Conservation (phyloP, 2,113 vertebrate genomes). For the Prionailurus viverrinus region DNA sequence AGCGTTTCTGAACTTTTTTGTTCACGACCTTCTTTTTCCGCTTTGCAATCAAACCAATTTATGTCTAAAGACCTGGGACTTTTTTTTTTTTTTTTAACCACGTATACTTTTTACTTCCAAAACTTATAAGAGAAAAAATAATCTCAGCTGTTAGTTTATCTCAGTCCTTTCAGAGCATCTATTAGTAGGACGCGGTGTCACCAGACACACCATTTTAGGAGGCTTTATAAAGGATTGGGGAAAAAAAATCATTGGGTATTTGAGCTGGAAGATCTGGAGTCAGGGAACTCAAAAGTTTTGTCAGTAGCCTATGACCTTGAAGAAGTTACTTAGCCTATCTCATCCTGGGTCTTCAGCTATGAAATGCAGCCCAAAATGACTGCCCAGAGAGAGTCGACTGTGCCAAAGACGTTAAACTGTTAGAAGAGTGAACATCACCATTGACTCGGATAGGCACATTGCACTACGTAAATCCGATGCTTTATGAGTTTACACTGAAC, state of each 20-base stretch:
- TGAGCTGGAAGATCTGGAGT: background rate
- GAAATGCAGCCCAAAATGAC: background rate
- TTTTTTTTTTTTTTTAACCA: background rate
- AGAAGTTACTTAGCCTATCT: background rate
- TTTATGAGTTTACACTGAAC: background rate
- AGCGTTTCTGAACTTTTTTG: slow-evolving; percentile 45
- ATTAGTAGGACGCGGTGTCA: background rate
- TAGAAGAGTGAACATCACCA: background rate
- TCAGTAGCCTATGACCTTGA: slow-evolving; percentile 61
- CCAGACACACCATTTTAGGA: background rate
- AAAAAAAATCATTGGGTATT: background rate
- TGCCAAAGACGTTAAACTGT: background rate
- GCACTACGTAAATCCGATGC: background rate
- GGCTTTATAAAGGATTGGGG: background rate
- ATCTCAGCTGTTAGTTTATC: slow-evolving; percentile 42
- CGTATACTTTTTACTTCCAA: background rate
- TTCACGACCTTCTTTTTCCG: background rate
- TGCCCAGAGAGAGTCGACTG: background rate
- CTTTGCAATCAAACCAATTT: background rate
- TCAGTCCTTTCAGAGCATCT: slow-evolving; percentile 7
- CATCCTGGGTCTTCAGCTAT: background rate
- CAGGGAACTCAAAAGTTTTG: slow-evolving; percentile 49
- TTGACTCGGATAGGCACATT: background rate
- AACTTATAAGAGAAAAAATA: slow-evolving; percentile 15
- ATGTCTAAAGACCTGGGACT: background rate